These are phyloP conservation scores for Akabosia matsudoensis DNA, from an alignment of 1,140 invertebrate species.

Conservation along the genomic window DNA sequence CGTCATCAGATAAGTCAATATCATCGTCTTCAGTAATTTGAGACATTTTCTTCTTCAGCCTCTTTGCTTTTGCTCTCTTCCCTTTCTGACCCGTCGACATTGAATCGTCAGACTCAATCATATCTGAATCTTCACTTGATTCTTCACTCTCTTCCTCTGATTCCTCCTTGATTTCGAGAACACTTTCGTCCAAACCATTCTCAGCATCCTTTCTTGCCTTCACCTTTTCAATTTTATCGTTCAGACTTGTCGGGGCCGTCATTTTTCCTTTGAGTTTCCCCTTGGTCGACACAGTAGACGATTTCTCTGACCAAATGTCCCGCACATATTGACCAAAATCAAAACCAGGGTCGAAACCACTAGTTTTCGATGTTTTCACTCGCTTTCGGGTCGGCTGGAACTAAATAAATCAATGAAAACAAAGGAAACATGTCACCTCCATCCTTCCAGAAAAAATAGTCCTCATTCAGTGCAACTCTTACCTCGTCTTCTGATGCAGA, in stretches of 20 bases:
- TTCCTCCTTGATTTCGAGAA: conserved; percentile 26
- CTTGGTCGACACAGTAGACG: conserved; percentile 4
- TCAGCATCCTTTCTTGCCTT: conserved; percentile 38
- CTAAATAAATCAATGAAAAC: no score
- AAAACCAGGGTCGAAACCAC: conserved; percentile 39
- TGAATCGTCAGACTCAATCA: conserved; percentile 40
- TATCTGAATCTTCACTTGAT: conserved; percentile 28
- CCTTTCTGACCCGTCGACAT: conserved; percentile 42
- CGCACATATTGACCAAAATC: conserved; percentile 32
- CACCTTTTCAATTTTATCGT: conserved; percentile 47
- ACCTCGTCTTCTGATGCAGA: conserved; percentile 44
- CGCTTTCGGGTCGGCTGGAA: conserved; percentile 44
- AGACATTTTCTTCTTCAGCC: conserved; percentile 33
- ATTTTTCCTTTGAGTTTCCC: background rate
- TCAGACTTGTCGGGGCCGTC: conserved; percentile 24
- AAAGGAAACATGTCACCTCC: background rate
- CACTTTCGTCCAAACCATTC: conserved; percentile 22
- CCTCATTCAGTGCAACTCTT: background rate
- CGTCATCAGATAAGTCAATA: conserved; percentile 49
- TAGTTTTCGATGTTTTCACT: conserved; percentile 10
- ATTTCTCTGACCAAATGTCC: conserved; percentile 38
- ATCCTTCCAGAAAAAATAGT: background rate
- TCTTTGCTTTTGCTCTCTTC: conserved; percentile 50
- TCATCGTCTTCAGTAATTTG: conserved; percentile 44
- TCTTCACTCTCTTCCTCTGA: conserved; percentile 24